These are phyloP conservation scores for Ctenosaura bakeri DNA, from an alignment of 2,797 vertebrate genomes.

Conservation along the genomic window DNA sequence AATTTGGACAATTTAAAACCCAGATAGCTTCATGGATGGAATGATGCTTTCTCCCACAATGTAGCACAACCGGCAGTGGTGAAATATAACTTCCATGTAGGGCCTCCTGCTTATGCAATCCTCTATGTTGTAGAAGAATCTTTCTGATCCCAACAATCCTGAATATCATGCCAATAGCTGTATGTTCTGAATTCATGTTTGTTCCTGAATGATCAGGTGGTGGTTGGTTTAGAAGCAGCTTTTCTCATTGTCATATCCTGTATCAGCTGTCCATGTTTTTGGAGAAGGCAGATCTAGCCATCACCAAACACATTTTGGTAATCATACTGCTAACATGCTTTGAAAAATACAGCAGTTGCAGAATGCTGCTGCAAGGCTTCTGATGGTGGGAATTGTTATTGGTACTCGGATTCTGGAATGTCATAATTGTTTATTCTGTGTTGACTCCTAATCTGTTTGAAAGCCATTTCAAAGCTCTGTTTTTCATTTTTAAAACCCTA, in stretches of 20 bases:
- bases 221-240: background rate
- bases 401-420: background rate
- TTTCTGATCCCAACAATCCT: background rate
- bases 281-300: background rate
- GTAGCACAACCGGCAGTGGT: constrained; percentile 18
- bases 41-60: background rate
- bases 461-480: background rate
- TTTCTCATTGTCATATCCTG: background rate
- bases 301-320: background rate
- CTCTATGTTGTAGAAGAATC: constrained; percentile 34
- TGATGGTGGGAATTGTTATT: background rate
- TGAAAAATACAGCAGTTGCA: background rate
- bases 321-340: background rate
- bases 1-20: constrained; percentile 33
- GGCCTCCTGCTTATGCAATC: constrained; percentile 36
- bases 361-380: background rate
- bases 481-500: background rate
- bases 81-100: constrained; percentile 35
- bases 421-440: background rate
- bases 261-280: background rate
- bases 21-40: background rate
- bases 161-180: background rate
- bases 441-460: background rate
- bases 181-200: background rate
- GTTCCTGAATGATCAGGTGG: background rate